phyloP scores from a whole-genome alignment of 2,797 vertebrate genomes.

The Myotis findleyi region DNA sequence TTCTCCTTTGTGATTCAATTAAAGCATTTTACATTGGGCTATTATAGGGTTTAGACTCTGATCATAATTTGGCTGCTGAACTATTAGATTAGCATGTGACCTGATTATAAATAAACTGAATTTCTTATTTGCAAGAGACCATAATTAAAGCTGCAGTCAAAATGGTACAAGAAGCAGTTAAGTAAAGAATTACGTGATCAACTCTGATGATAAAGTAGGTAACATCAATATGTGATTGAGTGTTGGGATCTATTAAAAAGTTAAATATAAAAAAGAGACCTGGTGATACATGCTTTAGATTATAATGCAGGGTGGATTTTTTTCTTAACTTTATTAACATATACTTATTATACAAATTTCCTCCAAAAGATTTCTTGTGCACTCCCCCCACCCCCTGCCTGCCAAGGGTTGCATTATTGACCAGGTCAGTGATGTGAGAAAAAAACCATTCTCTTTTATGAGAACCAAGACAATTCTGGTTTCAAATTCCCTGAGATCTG shows the following conservation, averaged over 20 bases:
- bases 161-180: constrained; percentile 50
- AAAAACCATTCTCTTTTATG: neutral
- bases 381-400: rapidly evolving
- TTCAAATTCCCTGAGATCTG: neutral
- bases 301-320: constrained; percentile 25
- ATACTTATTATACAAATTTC: neutral
- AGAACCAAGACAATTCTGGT: neutral
- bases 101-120: constrained; percentile 78
- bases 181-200: neutral
- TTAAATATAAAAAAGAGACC: neutral
- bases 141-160: constrained; percentile 75
- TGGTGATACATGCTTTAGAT: neutral
- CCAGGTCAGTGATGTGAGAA: neutral
- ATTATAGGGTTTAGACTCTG: constrained; percentile 55
- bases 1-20: constrained; percentile 77
- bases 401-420: neutral
- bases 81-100: constrained; percentile 68
- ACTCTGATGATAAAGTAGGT: neutral
- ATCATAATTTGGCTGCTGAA: constrained; percentile 68
- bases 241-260: neutral
- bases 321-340: neutral
- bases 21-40: constrained; percentile 67
- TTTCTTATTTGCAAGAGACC: constrained; percentile 60
- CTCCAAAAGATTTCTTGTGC: neutral
- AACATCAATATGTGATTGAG: neutral